phyloP scores from a whole-genome alignment of 1,140 invertebrate species.

The Zaprionus ghesquierei region DNA sequence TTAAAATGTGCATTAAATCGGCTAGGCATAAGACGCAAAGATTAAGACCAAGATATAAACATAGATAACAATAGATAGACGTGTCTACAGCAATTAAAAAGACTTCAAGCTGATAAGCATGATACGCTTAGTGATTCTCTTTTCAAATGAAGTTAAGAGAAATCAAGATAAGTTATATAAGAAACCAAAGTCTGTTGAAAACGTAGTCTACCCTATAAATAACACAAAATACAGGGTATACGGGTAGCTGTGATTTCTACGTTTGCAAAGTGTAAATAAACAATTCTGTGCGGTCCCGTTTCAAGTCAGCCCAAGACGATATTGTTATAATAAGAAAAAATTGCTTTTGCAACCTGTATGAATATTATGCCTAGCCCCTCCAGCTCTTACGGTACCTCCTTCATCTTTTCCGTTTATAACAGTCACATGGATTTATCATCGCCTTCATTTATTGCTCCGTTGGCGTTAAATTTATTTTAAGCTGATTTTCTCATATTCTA shows the following conservation, averaged over 20 bases:
- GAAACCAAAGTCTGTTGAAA: not conserved
- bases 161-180: not conserved
- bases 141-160: not conserved
- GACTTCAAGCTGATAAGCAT: not conserved
- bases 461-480: constrained; percentile 39
- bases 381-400: not conserved
- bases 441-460: constrained; percentile 1
- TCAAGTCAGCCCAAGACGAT: not conserved
- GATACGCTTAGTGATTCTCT: not conserved
- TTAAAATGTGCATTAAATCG: too few relatives aligned
- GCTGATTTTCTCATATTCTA: constrained; percentile 37
- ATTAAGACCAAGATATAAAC: not conserved
- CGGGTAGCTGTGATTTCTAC: too few relatives aligned
- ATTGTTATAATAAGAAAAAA: not conserved
- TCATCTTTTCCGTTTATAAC: not conserved
- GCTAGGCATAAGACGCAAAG: not conserved
- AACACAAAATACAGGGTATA: not conserved
- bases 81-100: not conserved
- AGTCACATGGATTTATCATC: constrained; percentile 16
- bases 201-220: not conserved
- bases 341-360: constrained; percentile 1
- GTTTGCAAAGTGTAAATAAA: not conserved
- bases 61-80: not conserved
- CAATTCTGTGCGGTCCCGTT: not conserved
- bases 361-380: not conserved